Evolutionary conservation across 64 coral and sea anemone genomes (phyloP), one percentile per base, ranked within the genome.

Genomic region (Stichodactyla mertensii): DNA sequence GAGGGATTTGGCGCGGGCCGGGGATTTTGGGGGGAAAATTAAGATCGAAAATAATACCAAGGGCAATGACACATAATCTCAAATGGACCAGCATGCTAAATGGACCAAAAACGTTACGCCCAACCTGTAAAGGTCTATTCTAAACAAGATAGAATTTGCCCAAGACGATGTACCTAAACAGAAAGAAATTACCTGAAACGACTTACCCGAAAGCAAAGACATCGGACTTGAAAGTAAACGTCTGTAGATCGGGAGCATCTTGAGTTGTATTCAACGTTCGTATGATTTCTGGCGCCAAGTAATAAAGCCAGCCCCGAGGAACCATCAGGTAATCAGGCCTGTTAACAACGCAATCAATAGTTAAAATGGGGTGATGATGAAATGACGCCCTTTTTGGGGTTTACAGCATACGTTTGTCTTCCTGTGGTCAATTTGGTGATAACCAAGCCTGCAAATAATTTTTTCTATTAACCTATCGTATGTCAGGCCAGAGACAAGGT

Each of bases 181-280:
- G 77, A 7, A 16, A 16, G 23, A 80, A n/a, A 57, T 57, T 1
- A 2, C 0, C 55, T 24, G 66, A 16, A 70, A 5, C 2, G 66
- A n/a, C 69, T 12, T 94, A 99, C 97, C 97, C 97, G 52, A 99
- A 99, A 0, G 97, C 92, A 74, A 89, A 99, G 57, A 99, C 93
- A 78, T 99, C 97, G 1, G 97, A 91, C n/a, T 91, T 78, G 27
- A 85, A 90, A 2, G 90, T 99, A 84, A 99, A 99, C 23, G 85
- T 71, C 3, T 87, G 89, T 14, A 88, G 87, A 20, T 94, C 94
- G 1, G 94, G 92, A n/a, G 90, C 83, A 79, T 92, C 88, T 80
- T 99, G 97, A 79, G 84, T 86, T 0, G 97, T 88, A 6, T 93
- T 94, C 6, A 99, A 71, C 5, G 88, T 86, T n/a, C 90, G 88